phyloP scores from a whole-genome alignment of 64 coral and sea anemone species.

The Anthopleura sola region DNA sequence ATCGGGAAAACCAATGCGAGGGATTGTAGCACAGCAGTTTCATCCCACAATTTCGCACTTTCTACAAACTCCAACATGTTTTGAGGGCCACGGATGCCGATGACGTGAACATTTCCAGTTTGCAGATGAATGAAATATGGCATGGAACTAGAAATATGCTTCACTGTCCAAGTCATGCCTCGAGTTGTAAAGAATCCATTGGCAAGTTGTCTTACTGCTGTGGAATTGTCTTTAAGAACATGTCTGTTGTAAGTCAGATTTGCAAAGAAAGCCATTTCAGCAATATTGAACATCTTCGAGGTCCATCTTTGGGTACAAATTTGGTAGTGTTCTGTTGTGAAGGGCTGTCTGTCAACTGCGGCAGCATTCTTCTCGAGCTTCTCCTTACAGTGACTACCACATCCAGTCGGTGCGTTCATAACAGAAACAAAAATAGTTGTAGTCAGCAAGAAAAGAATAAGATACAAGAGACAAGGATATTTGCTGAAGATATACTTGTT shows the following conservation, averaged over 20 bases:
- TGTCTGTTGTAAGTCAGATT: slow-evolving; percentile 35
- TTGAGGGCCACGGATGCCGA: slow-evolving; percentile 41
- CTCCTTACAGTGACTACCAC: background rate
- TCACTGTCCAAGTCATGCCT: background rate
- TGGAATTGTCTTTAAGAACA: background rate
- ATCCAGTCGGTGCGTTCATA: background rate
- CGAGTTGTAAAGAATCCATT: background rate
- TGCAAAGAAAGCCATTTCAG: slow-evolving; percentile 57
- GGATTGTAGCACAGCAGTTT: slow-evolving; percentile 47
- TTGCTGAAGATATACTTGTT: slow-evolving; percentile 45
- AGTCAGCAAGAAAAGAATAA: slow-evolving; percentile 21
- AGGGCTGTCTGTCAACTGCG: background rate
- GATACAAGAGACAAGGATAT: slow-evolving; percentile 28
- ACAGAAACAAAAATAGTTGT: background rate
- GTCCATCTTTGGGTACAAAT: slow-evolving; percentile 54
- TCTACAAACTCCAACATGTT: slow-evolving; percentile 17
- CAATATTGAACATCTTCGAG: slow-evolving; percentile 39
- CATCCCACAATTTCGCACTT: slow-evolving; percentile 54
- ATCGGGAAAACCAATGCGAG: slow-evolving; percentile 43
- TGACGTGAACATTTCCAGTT: slow-evolving; percentile 26
- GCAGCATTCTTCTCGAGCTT: background rate
- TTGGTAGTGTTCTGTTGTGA: slow-evolving; percentile 16
- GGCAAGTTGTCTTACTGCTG: background rate
- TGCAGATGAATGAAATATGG: background rate
- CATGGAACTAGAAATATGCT: background rate